A percentile compares a stretch with the other conserved stretches of the same genome.
phyloP scores from a whole-genome alignment of 1,140 invertebrate species.

The Diachasmimorpha longicaudata region DNA sequence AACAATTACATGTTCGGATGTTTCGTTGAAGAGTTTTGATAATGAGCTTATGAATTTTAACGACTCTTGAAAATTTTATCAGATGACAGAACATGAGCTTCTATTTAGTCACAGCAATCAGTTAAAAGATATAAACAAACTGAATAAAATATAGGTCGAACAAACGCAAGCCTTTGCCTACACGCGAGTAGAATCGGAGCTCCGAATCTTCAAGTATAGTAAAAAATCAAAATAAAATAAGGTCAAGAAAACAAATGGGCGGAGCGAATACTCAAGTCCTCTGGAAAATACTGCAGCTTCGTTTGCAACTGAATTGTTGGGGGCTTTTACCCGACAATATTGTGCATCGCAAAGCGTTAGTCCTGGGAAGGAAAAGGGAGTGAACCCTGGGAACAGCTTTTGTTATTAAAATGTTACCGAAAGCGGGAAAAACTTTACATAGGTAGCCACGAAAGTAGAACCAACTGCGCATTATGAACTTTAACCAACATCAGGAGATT shows the following conservation, averaged over 20 bases:
- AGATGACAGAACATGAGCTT: no score
- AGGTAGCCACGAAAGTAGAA: constrained; percentile 4
- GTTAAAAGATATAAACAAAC: no score
- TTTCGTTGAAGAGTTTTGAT: no score
- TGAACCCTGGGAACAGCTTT: neutral
- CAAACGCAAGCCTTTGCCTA: no score
- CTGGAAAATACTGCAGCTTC: neutral
- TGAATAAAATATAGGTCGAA: no score
- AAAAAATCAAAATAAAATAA: neutral
- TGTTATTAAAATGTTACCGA: neutral
- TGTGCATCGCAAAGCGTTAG: constrained; percentile 13
- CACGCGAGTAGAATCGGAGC: no score
- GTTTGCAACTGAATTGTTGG: neutral
- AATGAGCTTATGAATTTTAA: no score
- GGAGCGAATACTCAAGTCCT: neutral
- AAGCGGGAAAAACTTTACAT: neutral
- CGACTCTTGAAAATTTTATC: no score
- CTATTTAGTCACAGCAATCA: no score
- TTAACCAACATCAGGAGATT: neutral
- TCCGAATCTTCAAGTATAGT: neutral
- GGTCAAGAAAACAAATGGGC: neutral
- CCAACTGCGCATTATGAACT: constrained; percentile 1
- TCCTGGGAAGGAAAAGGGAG: neutral
- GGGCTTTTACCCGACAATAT: neutral
- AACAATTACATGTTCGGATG: no score